Conservation (phyloP, 1,140 invertebrate genomes). For the Musca vetustissima region DNA sequence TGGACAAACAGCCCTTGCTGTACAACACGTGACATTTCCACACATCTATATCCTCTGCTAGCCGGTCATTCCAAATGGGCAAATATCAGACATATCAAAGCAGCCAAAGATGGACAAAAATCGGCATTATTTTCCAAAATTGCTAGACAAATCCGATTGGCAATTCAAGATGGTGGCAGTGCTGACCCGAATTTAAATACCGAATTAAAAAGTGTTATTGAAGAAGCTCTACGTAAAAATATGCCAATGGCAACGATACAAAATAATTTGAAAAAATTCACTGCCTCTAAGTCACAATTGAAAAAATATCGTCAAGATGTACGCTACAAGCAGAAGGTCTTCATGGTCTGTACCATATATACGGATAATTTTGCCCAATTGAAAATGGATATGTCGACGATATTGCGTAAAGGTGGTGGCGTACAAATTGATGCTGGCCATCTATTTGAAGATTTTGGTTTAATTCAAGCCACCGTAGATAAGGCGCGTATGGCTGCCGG, state of each 20-base stretch:
- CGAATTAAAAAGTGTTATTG: slow-evolving; percentile 61
- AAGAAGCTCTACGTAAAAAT: slow-evolving; percentile 61
- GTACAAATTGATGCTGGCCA: slow-evolving; percentile 39
- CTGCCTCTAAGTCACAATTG: slow-evolving; percentile 42
- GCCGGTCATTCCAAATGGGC: slow-evolving; percentile 76
- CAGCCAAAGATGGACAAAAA: slow-evolving; percentile 62
- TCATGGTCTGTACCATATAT: slow-evolving; percentile 44
- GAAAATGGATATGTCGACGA: slow-evolving; percentile 52
- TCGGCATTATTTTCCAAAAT: slow-evolving; percentile 56
- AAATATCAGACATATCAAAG: slow-evolving; percentile 71
- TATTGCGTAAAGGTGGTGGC: slow-evolving; percentile 55
- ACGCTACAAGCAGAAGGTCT: slow-evolving; percentile 46
- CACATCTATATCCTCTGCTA: slow-evolving; percentile 54
- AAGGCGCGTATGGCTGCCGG: slow-evolving; percentile 5
- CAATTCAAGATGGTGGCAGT: slow-evolving; percentile 60
- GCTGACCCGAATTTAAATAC: slow-evolving; percentile 62
- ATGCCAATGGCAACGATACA: slow-evolving; percentile 65
- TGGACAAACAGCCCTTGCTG: too few relatives aligned
- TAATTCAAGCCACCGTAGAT: slow-evolving; percentile 56
- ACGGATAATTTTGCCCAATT: slow-evolving; percentile 43
- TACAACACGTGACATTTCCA: too few relatives aligned
- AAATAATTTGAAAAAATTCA: slow-evolving; percentile 58
- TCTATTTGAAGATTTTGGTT: slow-evolving; percentile 61
- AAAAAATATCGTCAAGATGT: slow-evolving; percentile 54
- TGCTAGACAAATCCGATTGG: slow-evolving; percentile 60